Conservation (phyloP, 1,140 invertebrate genomes). For the Potamilus streckersoni region DNA sequence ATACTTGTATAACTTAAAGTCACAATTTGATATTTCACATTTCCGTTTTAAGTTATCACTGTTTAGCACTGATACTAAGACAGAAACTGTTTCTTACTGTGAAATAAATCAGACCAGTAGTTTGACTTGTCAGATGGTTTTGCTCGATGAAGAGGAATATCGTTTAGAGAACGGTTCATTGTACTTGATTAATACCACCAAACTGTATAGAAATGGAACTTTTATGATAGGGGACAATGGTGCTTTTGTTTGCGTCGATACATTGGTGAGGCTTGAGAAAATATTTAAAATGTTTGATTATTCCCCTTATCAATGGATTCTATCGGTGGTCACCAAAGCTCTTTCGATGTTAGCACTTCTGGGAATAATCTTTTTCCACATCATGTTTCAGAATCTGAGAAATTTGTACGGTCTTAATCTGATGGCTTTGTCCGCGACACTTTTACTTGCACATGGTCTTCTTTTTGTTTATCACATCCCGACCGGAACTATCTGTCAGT, state of each 20-base stretch:
- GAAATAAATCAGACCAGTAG: too few species aligned
- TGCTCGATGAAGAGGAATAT: too few species aligned
- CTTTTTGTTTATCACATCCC: neutral
- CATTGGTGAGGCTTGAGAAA: neutral
- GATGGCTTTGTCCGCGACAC: conserved; percentile 6
- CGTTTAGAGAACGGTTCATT: too few species aligned
- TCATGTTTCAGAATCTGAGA: conserved; percentile 1
- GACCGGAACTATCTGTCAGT: neutral
- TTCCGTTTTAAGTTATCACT: too few species aligned
- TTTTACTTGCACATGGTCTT: conserved; percentile 10
- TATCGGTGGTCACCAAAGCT: conserved; percentile 10
- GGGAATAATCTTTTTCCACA: conserved; percentile 3
- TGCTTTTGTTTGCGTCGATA: conserved; percentile 7
- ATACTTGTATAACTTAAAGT: too few species aligned
- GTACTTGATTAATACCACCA: too few species aligned
- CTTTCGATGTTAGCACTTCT: neutral
- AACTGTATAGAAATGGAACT: too few species aligned
- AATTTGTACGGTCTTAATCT: conserved; percentile 22
- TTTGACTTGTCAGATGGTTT: too few species aligned
- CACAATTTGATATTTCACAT: too few species aligned
- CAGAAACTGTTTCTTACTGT: too few species aligned
- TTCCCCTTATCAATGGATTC: neutral
- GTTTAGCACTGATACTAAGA: too few species aligned
- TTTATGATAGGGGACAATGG: too few species aligned
- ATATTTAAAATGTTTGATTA: conserved; percentile 2